Evolutionary conservation across 2,797 vertebrate genomes (phyloP), one percentile per base, ranked within the genome.

Genomic region (Sebastolobus alascanus): DNA sequence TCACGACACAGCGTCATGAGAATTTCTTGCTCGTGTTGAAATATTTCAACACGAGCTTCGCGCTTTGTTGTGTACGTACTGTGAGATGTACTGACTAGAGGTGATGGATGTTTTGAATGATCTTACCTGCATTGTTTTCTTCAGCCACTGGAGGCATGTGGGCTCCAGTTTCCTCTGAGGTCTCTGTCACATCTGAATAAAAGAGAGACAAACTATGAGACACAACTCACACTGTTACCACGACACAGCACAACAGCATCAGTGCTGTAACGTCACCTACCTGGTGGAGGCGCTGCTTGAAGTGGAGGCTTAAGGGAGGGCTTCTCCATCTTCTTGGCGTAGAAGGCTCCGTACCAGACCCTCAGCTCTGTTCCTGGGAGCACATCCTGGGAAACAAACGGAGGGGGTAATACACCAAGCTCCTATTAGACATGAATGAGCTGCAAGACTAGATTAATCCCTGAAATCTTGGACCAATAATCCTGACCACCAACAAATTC

Each of bases 261-360:
- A 0, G 69, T 4, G 40, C 61, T 18, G 20, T 58, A 2, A 67
- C 20, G 10, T 25, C 59, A 27, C 12, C 40, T 87, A 96, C 96
- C 96, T 85, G 87, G 29, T 14, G 78, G 66, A 70, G 84, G 74
- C 11, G 84, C 78, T 1, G 86, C 91, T n/a, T 83, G 85, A 77
- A 95, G 79, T 27, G 95, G 95, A 73, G 96, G 95, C 92, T 95
- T 97, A 79, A 99, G 95, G 93, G 97, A 77, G 31, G 97, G 96
- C 90, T 96, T 98, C 91, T 99, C 97, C 98, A 99, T 99, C 96
- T 97, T 99, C 94, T 98, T 98, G 89, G 98, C 98, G 2, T 99
- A 99, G 93, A 99, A 99, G 72, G 98, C 99, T 18, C 98, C 98
- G 5, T 99, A 99, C 98, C 98, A 99, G 82, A 99, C 99, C 59